These are phyloP conservation scores for Siniperca chuatsi DNA, from an alignment of 2,113 vertebrate species.

Conservation along the genomic window DNA sequence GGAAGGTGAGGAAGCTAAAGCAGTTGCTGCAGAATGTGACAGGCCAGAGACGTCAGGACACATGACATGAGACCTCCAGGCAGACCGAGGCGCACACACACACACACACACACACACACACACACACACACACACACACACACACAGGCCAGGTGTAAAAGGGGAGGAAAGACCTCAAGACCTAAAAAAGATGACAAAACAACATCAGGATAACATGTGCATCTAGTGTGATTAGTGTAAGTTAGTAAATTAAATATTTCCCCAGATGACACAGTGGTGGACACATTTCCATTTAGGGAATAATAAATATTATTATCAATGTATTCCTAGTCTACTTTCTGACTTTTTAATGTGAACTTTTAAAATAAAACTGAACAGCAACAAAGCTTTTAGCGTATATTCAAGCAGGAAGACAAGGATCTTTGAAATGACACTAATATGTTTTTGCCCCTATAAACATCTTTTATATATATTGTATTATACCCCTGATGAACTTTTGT, in stretches of 20 bases:
- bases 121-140: too few species aligned
- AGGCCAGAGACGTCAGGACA: conserved; percentile 37
- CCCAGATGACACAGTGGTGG: neutral
- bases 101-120: too few species aligned
- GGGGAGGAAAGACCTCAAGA: neutral
- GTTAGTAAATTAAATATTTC: neutral
- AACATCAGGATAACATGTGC: neutral
- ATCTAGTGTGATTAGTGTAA: neutral
- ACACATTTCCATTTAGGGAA: neutral
- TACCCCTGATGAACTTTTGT: neutral
- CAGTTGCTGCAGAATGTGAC: conserved; percentile 48
- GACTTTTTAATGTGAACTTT: neutral
- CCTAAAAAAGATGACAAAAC: too few species aligned
- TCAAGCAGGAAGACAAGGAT: neutral
- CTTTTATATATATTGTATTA: neutral
- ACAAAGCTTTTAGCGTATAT: neutral
- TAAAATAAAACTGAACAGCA: neutral
- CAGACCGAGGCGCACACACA: neutral
- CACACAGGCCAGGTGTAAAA: neutral
- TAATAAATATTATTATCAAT: neutral
- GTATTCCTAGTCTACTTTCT: neutral
- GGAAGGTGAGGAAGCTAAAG: conserved; percentile 22
- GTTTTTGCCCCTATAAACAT: neutral
- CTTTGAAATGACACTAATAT: neutral
- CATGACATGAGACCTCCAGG: conserved; percentile 10